Base-by-base conservation (phyloP, 2,888 invertebrate species). In the Arrhopalites spinosus region DNA sequence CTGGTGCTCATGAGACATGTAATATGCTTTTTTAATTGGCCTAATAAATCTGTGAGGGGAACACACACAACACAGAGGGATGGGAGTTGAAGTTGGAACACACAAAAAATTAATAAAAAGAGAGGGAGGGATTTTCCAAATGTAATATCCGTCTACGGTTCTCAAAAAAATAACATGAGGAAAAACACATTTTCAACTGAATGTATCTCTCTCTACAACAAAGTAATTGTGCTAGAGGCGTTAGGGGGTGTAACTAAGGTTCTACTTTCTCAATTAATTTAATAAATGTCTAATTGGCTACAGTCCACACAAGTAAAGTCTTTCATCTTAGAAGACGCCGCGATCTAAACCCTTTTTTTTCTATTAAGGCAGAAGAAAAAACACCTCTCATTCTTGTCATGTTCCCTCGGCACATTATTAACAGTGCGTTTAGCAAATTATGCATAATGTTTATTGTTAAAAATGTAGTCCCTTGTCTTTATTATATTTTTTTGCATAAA, bases 211-310 rank as follows among this genome's bases (percentile, higher is more conserved):
- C n/a, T n/a, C n/a, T n/a, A n/a, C n/a, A n/a, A n/a, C n/a, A n/a
- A n/a, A n/a, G 30, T 74, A 47, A 50, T 36, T 27, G 20, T 61
- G 30, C 61, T 71, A 11, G 17, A 45, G 71, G 56, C 43, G 61
- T 59, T 29, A 30, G 53, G 74, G 67, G 67, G 56, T 66, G 67
- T 47, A 67, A 50, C 67, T 74, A n/a, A 23, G 11, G 25, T 56
- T 36, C 27, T 17, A 53, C 74, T 74, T 74, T 74, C 74, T 50
- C 74, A 74, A 74, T 74, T 74, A 74, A 74, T 74, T 56, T 56
- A 56, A 36, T 56, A 74, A 74, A 74, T 74, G 74, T 74, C 74
- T 74, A 74, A 74, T 74, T 74, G 66, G 61, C 30, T 25, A 36
- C 43, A 71, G 70, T 11, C 45, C 45, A 15, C 7, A 15, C n/a